These are phyloP conservation scores for Brevimyrus niger DNA, from an alignment of 2,113 vertebrate genomes.

Conservation along the genomic window DNA sequence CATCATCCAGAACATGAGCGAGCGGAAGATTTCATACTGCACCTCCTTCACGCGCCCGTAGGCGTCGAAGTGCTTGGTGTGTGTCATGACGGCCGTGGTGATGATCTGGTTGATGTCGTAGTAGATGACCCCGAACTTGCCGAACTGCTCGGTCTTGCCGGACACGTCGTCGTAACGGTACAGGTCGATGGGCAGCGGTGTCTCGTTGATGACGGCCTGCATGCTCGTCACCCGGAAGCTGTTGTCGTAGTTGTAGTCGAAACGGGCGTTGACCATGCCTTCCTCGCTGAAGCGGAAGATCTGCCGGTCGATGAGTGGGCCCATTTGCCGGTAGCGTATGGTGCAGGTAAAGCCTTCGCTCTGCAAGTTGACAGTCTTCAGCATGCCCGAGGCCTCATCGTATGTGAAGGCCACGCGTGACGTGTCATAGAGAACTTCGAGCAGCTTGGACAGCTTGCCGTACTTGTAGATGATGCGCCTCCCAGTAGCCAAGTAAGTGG, in stretches of 20 bases:
- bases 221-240: conserved; percentile 98
- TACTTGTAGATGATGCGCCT: conserved; percentile 91
- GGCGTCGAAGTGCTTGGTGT: conserved; percentile 96
- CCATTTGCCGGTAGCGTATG: conserved; percentile 91
- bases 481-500: conserved; percentile 82
- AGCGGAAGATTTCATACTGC: conserved; percentile 96
- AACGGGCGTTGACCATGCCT: conserved; percentile 94
- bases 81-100: conserved; percentile 96
- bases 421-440: conserved; percentile 89
- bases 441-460: conserved; percentile 82
- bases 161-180: conserved; percentile 95
- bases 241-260: conserved; percentile 98
- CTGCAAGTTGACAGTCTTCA: conserved; percentile 90
- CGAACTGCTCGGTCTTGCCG: conserved; percentile 93
- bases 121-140: conserved; percentile 97
- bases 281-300: conserved; percentile 98
- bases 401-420: conserved; percentile 89
- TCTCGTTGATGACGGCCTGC: conserved; percentile 97
- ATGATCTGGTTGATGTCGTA: conserved; percentile 98
- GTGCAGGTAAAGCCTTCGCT: conserved; percentile 92
- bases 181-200: conserved; percentile 88
- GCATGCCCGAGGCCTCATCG: conserved; percentile 84
- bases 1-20: conserved; percentile 99
- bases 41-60: conserved; percentile 95
- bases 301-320: conserved; percentile 91